A percentile compares a stretch with the other conserved stretches of the same genome.
These are phyloP conservation scores for Macropodus opercularis DNA, from an alignment of 2,797 vertebrate genomes.

Conservation along the genomic window DNA sequence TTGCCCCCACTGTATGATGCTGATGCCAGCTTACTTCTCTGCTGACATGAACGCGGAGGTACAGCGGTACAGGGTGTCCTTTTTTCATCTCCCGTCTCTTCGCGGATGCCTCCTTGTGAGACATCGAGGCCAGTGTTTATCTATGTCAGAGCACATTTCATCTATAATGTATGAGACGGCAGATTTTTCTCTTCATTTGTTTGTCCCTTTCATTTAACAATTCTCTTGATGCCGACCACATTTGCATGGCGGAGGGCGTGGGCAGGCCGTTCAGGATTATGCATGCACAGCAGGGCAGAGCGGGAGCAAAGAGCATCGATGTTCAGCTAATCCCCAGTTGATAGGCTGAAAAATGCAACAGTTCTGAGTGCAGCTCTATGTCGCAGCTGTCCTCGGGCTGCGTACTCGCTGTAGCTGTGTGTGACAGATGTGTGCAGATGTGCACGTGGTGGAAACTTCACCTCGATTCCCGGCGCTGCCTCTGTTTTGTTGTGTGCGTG, in stretches of 20 bases:
- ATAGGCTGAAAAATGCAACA: background rate
- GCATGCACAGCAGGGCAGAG: conserved; percentile 6
- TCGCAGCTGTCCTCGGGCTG: conserved; percentile 1
- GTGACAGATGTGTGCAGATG: background rate
- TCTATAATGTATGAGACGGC: conserved; percentile 19
- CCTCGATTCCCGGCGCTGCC: conserved; percentile 14
- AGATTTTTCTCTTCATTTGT: conserved; percentile 15
- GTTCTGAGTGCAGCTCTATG: conserved; percentile 4
- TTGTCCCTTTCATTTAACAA: conserved; percentile 7
- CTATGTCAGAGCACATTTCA: conserved; percentile 15
- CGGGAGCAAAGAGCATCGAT: background rate
- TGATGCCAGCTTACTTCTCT: conserved; percentile 14
- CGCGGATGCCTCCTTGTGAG: background rate
- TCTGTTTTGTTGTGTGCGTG: conserved; percentile 8
- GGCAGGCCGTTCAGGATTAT: background rate
- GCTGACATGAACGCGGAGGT: conserved; percentile 13
- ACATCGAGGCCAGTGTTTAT: conserved; percentile 13
- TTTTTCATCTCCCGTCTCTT: conserved; percentile 21
- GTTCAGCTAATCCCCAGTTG: background rate
- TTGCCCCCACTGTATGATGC: too few relatives aligned
- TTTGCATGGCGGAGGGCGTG: background rate
- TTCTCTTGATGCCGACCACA: conserved; percentile 5
- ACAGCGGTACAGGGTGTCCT: conserved; percentile 21
- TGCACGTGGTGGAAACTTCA: conserved; percentile 25
- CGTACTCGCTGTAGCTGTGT: conserved; percentile 7